Percentiles rank a stretch among this genome's conserved stretches.
Conservation (phyloP, 2,797 vertebrate species). For the Pelobates cultripes region DNA sequence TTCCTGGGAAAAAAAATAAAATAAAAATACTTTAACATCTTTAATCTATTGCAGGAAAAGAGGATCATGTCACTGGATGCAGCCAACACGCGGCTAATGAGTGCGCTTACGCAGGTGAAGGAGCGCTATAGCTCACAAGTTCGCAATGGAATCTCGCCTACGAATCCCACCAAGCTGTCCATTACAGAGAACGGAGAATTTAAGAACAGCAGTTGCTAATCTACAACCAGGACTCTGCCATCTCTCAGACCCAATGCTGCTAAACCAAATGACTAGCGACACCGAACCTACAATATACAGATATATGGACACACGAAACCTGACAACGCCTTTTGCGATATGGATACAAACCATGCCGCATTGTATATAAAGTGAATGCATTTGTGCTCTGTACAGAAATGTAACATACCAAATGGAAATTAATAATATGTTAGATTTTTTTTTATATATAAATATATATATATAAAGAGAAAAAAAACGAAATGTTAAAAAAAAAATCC, state of each 20-base stretch:
- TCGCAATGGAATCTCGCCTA: slow-evolving; percentile 89
- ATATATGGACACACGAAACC: slow-evolving; percentile 14
- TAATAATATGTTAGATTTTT: slow-evolving; percentile 74
- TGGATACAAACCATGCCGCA: slow-evolving; percentile 59
- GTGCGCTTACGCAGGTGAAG: slow-evolving; percentile 94
- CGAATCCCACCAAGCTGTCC: slow-evolving; percentile 93
- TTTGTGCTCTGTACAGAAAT: slow-evolving; percentile 78
- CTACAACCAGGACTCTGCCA: slow-evolving; percentile 20
- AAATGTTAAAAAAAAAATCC: slow-evolving; percentile 10
- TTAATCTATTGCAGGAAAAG: slow-evolving; percentile 82
- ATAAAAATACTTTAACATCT: background rate
- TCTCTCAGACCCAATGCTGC: slow-evolving; percentile 56
- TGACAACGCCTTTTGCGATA: slow-evolving; percentile 38
- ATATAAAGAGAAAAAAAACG: background rate
- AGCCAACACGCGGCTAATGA: slow-evolving; percentile 92
- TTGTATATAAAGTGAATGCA: slow-evolving; percentile 72
- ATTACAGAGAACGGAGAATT: slow-evolving; percentile 99
- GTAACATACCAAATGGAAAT: slow-evolving; percentile 77
- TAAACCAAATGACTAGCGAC: slow-evolving; percentile 55
- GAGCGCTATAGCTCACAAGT: slow-evolving; percentile 89
- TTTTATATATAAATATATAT: slow-evolving; percentile 69
- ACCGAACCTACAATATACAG: slow-evolving; percentile 2
- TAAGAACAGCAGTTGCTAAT: slow-evolving; percentile 95
- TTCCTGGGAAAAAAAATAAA: background rate
- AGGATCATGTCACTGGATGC: slow-evolving; percentile 91